Evolutionary conservation across 2,797 vertebrate genomes (phyloP).

Genomic region (Coccyzus lansbergi): DNA sequence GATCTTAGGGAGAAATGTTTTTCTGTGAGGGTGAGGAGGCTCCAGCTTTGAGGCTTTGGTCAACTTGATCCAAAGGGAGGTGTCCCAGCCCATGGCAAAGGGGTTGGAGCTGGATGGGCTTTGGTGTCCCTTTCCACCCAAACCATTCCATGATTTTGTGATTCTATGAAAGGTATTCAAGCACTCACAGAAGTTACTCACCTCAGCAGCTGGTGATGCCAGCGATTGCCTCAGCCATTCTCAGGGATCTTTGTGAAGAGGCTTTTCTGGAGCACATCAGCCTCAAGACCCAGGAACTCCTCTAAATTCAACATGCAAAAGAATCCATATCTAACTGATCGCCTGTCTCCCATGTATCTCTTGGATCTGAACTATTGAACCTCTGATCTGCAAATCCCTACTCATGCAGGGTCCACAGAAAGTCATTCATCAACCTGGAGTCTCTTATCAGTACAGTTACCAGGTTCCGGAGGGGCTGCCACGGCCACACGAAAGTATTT

Average conservation of each 20-base stretch:
- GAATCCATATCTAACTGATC: background rate
- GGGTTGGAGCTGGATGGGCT: no score
- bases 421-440: constrained; percentile 62
- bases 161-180: background rate
- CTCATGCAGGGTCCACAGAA: background rate
- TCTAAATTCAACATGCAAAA: background rate
- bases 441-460: constrained; percentile 34
- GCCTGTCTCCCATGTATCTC: background rate
- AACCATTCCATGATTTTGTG: no score
- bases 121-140: no score
- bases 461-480: background rate
- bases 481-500: constrained; percentile 2
- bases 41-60: no score
- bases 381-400: background rate
- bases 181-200: fast-evolving
- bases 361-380: constrained; percentile 58
- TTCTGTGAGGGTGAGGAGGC: no score
- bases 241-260: background rate
- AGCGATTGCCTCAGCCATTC: background rate
- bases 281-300: background rate
- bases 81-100: no score
- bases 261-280: background rate
- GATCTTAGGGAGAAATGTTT: no score
- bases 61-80: no score
- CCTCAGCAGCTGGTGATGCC: background rate